Base-by-base conservation (phyloP, 2,888 invertebrate species). In the Cheilosia variabilis region DNA sequence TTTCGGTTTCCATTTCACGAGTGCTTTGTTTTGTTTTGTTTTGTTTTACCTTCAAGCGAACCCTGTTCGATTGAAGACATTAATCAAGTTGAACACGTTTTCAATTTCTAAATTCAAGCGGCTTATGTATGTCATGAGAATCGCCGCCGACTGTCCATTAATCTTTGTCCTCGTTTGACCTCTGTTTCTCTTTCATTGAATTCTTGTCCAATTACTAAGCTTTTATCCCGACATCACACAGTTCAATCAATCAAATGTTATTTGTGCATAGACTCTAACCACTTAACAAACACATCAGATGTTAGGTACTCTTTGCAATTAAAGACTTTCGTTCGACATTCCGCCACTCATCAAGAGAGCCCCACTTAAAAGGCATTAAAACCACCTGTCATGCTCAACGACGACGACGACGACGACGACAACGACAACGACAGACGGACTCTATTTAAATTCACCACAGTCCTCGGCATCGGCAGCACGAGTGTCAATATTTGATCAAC, bases 401-500 rank as follows among this genome's bases (percentile, higher is more conserved):
- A 79, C 65, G 31, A 71, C 41, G 19, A 60, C 31, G 19, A 73
- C 19, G 9, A 45, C 4, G n/a, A 58, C 17, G 58, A 75, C 27
- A 6, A 50, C 22, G 66, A 50, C 24, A 43, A 72, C 52, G 52
- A 53, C 37, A 50, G 52, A 52, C 57, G 37, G 55, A 52, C 73
- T 68, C 66, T 72, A 73, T 80, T 84, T 58, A 69, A 79, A 75
- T 73, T 58, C 58, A 63, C 45, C 55, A 52, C 17, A 17, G 58
- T 17, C 31, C 3, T 13, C 10, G 37, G 10, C 37, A 10, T 37
- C 37, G 4, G 2, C 69, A 43, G 47, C 63, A 65, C 68, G 75
- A 76, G 86, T 77, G 86, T 86, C 86, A 86, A 86, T 86, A 86
- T 86, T 86, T 86, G 86, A 86, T 86, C 81, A 77, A 80, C 71